Evolutionary conservation across 2,888 invertebrate genomes (phyloP).

Genomic region (Euzetes globulus): DNA sequence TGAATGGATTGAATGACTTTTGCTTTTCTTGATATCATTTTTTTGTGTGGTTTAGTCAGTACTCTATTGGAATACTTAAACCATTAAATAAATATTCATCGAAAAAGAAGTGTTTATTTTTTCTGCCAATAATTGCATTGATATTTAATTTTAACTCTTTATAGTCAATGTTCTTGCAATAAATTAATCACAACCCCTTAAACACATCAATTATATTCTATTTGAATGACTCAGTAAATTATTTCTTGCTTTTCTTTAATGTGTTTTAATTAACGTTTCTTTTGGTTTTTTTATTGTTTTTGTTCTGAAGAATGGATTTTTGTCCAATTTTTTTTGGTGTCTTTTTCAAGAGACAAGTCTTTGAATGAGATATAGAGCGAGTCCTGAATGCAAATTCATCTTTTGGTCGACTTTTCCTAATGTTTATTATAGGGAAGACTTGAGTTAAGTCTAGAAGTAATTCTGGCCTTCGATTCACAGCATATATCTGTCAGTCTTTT

Average conservation of each 20-base stretch:
- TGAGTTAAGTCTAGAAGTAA: background rate
- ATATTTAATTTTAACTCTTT: background rate
- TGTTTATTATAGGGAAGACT: background rate
- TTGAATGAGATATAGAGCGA: background rate
- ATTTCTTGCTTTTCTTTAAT: background rate
- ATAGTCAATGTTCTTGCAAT: background rate
- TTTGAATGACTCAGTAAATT: background rate
- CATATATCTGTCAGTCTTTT: background rate
- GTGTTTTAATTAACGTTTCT: background rate
- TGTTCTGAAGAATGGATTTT: background rate
- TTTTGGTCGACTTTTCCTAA: background rate
- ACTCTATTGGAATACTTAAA: background rate
- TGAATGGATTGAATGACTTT: slow-evolving; percentile 6
- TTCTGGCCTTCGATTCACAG: slow-evolving; percentile 4
- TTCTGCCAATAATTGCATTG: background rate
- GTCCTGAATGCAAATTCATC: background rate
- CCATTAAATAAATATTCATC: background rate
- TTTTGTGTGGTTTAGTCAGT: background rate
- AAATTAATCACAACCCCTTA: background rate
- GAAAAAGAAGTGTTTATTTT: background rate
- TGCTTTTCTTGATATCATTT: background rate
- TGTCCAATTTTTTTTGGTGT: background rate
- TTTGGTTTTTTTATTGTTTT: background rate
- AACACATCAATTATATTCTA: background rate
- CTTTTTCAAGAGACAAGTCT: background rate